Percentiles rank a stretch among this genome's conserved stretches.
These are phyloP conservation scores for Pyrgus malvae DNA, from an alignment of 2,888 invertebrate genomes.

Conservation along the genomic window DNA sequence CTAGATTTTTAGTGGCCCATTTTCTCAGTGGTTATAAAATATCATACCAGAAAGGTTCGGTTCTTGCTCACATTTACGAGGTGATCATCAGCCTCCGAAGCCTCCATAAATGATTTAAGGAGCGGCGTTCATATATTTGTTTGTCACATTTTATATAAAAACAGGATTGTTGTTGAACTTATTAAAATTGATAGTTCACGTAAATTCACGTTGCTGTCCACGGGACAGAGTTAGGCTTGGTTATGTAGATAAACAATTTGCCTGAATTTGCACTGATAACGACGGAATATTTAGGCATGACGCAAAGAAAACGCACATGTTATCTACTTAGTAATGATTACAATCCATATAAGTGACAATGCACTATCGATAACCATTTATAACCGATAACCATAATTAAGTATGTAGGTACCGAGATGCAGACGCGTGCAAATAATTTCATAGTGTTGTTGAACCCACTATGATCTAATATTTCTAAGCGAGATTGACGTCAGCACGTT, in stretches of 20 bases:
- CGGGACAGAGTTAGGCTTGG: background rate
- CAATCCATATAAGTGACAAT: constrained; percentile 33
- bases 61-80: too few species aligned
- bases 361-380: constrained; percentile 32
- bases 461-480: constrained; percentile 37
- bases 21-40: too few species aligned
- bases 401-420: constrained; percentile 26
- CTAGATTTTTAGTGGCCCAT: too few species aligned
- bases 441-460: constrained; percentile 48
- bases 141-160: too few species aligned
- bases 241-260: background rate
- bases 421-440: constrained; percentile 32
- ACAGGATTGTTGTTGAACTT: too few species aligned
- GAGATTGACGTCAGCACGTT: constrained; percentile 24
- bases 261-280: background rate
- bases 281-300: constrained; percentile 37
- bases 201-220: background rate
- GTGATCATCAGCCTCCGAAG: too few species aligned
- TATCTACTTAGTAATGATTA: constrained; percentile 29
- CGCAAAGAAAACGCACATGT: constrained; percentile 30
- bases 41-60: too few species aligned
- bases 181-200: too few species aligned
- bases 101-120: too few species aligned
- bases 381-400: constrained; percentile 28
- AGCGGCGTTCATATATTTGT: too few species aligned